phyloP scores from a whole-genome alignment of 2,888 invertebrate genomes.

The Perizoma flavofasciatum region DNA sequence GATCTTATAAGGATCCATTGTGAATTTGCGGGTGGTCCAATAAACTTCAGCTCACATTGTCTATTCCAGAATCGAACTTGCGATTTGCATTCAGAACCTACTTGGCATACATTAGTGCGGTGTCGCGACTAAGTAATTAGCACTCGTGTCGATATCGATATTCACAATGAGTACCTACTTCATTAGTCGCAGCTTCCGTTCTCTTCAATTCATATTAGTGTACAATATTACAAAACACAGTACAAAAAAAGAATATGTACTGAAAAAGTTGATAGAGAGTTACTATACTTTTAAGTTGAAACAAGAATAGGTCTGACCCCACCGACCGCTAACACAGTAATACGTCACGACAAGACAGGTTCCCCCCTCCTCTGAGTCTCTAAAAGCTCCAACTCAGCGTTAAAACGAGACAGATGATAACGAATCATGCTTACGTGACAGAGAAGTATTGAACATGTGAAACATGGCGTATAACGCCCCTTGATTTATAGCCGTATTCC shows the following conservation, averaged over 20 bases:
- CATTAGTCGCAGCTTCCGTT: constrained; percentile 60
- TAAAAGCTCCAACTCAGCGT: constrained; percentile 67
- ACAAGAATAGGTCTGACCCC: constrained; percentile 59
- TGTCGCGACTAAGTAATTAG: constrained; percentile 75
- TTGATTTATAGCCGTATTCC: constrained; percentile 83
- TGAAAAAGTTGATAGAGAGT: not conserved
- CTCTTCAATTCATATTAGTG: constrained; percentile 14
- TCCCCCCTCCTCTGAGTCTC: constrained; percentile 68
- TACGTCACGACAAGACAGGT: constrained; percentile 83
- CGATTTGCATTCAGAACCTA: constrained; percentile 80
- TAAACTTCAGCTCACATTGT: constrained; percentile 77
- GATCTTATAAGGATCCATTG: constrained; percentile 33
- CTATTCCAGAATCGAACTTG: constrained; percentile 82
- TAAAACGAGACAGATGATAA: constrained; percentile 67
- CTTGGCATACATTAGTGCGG: constrained; percentile 76
- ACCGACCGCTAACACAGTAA: constrained; percentile 75
- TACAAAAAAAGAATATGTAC: not conserved
- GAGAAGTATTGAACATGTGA: constrained; percentile 73
- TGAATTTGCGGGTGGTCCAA: constrained; percentile 78
- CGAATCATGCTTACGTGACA: constrained; percentile 63
- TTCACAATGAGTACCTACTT: constrained; percentile 66
- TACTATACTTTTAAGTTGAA: constrained; percentile 5
- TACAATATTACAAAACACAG: not conserved
- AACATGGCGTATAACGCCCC: constrained; percentile 85
- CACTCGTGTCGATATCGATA: constrained; percentile 73